Evolutionary conservation across 2,888 invertebrate genomes (phyloP), one percentile per base, ranked within the genome.

Genomic region (Dusona sp.): DNA sequence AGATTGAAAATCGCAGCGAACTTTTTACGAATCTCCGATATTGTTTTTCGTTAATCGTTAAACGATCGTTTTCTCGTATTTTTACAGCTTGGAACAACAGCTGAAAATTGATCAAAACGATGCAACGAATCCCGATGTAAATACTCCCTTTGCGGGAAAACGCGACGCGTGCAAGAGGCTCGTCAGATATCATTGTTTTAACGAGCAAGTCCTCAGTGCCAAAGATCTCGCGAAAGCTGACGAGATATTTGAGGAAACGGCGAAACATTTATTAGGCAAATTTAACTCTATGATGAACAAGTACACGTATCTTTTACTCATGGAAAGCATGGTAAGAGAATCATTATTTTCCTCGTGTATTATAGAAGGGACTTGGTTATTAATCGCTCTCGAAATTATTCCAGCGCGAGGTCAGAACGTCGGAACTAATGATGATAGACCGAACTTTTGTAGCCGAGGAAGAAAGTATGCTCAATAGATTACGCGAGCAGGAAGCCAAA

Each of bases 381-480:
- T 72, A 65, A 70, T 86, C 33, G 70, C 33, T 83, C 45, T 57
- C 81, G 65, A 75, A 82, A 45, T 85, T 80, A 81, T 86, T 85
- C 79, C 94, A 97, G 97, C 95, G 97, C 77, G 96, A 96, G 90
- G 96, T 97, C 81, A 96, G 96, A 89, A 97, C 97, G 0, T 96
- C 97, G 0, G 98, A 98, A 93, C 93, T 96, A 83, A 96, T 97
- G 94, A 97, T 97, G 96, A 95, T 98, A 85, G 96, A 97, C 90
- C 95, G 97, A 81, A 95, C 97, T 93, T 96, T 97, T 92, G 96
- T 97, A 68, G 95, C 96, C 25, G 97, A 97, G 90, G 96, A 97
- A 86, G 96, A 96, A 89, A 95, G 95, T 86, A 95, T 96, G 83
- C 94, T 97, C 68, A 95, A 96, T 78, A 95, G 95, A 90, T 93